Conservation (phyloP, 1,140 invertebrate genomes). For the Ostrea denselamellosa region DNA sequence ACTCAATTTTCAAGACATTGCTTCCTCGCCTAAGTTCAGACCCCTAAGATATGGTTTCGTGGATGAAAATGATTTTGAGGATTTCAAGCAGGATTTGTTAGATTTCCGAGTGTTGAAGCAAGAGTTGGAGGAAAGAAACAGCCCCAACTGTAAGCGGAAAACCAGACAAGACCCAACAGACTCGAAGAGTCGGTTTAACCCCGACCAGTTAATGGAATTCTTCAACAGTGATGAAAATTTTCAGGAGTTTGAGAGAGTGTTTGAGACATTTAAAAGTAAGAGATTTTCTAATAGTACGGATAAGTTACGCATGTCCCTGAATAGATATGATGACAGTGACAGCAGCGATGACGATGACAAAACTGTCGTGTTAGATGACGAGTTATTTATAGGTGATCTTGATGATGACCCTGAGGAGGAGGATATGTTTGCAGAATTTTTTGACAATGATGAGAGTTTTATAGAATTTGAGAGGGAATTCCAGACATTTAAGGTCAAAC, state of each 20-base stretch:
- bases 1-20: constrained; percentile 66
- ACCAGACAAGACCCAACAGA: constrained; percentile 42
- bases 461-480: constrained; percentile 74
- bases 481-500: constrained; percentile 68
- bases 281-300: constrained; percentile 64
- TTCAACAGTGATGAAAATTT: constrained; percentile 74
- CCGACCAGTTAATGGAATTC: constrained; percentile 71
- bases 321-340: constrained; percentile 51
- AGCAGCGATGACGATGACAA: constrained; percentile 50
- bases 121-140: constrained; percentile 37
- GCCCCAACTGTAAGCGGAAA: not conserved
- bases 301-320: constrained; percentile 56
- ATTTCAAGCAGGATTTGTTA: constrained; percentile 71
- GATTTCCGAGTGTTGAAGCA: constrained; percentile 62
- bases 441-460: constrained; percentile 75
- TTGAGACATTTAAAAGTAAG: constrained; percentile 73
- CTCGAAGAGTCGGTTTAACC: constrained; percentile 43
- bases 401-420: constrained; percentile 59
- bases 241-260: constrained; percentile 75
- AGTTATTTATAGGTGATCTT: constrained; percentile 48
- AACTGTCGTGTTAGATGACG: constrained; percentile 49
- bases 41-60: constrained; percentile 70
- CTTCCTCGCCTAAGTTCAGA: constrained; percentile 58
- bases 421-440: constrained; percentile 73
- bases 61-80: constrained; percentile 75